Base-by-base conservation (phyloP, 2,797 vertebrate species). In the Acropternis orthonyx region DNA sequence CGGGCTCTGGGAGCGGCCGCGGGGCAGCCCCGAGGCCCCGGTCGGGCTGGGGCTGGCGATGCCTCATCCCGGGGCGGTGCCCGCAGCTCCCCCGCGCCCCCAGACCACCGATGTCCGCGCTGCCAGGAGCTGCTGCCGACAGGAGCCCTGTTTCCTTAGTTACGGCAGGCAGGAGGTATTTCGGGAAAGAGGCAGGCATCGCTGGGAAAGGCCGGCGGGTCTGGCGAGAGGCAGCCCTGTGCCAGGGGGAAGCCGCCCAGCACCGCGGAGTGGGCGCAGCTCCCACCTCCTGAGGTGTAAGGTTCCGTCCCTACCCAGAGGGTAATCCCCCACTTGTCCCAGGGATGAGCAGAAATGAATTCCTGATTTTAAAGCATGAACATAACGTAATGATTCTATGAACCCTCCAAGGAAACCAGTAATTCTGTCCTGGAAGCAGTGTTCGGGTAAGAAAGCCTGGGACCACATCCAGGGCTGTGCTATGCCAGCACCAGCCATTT, bases 131-230 rank as follows among this genome's bases (percentile, higher is more conserved):
- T 23, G 74, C 87, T 63, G 89, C 72, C 77, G 69, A 8, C 93
- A n/a, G 87, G 30, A 91, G 81, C 74, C 62, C 48, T 9, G 94
- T 96, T 93, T 89, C 96, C 95, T 88, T 96, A 95, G 96, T 63
- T 80, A 96, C 93, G 6, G 55, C 75, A 74, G 93, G 72, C 87
- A 32, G 81, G 56, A 92, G 91, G 86, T 91, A 67, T 89, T 93
- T 88, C 32, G 22, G 87, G 93, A 92, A 96, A 72, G 87, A 88
- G 56, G 65, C 81, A 48, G 55, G 74, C 89, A 82, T 78, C 5
- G 9, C 78, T 43, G 10, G 59, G 68, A 88, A 89, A 61, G 67
- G 85, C 61, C 44, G 63, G 74, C 88, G 51, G 48, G 51, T 39
- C 84, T 14, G 46, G 6, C 26, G 34, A 44, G 58, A 18, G 10